phyloP scores from a whole-genome alignment of 1,140 invertebrate species.

The Drosophila nikananu region DNA sequence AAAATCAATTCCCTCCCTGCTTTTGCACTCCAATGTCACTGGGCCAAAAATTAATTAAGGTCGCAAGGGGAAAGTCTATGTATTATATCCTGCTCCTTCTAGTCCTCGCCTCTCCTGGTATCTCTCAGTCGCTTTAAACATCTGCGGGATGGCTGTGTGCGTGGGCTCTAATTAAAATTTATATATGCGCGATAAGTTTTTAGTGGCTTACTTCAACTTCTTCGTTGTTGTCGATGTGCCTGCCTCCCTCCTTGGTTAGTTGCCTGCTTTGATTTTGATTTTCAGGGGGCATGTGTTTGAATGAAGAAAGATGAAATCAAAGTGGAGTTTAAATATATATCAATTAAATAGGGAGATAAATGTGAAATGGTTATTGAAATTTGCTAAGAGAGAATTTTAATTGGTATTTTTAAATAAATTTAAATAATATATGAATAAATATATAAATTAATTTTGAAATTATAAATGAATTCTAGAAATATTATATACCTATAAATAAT shows the following conservation, averaged over 20 bases:
- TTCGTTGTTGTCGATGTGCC: background rate
- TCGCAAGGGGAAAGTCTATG: conserved; percentile 39
- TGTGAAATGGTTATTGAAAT: background rate
- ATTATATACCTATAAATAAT: too few species aligned
- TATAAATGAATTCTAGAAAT: too few species aligned
- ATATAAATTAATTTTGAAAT: background rate
- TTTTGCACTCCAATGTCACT: conserved; percentile 70
- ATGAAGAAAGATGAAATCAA: conserved; percentile 7
- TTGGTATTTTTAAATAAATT: background rate
- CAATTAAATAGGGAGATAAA: background rate
- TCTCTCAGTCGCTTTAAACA: conserved; percentile 13
- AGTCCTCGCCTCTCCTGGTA: conserved; percentile 23
- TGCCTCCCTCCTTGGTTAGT: background rate
- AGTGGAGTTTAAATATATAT: conserved; percentile 23
- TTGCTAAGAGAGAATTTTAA: too few species aligned
- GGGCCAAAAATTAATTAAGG: conserved; percentile 82
- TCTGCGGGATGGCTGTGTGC: conserved; percentile 35
- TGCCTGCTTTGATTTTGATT: conserved; percentile 16
- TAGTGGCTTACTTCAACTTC: conserved; percentile 62
- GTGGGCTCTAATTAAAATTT: conserved; percentile 77
- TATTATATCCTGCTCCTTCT: conserved; percentile 22
- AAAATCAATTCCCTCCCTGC: conserved; percentile 69
- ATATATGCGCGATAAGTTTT: conserved; percentile 82
- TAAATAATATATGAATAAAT: background rate
- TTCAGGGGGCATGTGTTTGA: conserved; percentile 19